A percentile compares a stretch with the other conserved stretches of the same genome.
Conservation (phyloP, 2,113 vertebrate genomes). For the Tiliqua scincoides region DNA sequence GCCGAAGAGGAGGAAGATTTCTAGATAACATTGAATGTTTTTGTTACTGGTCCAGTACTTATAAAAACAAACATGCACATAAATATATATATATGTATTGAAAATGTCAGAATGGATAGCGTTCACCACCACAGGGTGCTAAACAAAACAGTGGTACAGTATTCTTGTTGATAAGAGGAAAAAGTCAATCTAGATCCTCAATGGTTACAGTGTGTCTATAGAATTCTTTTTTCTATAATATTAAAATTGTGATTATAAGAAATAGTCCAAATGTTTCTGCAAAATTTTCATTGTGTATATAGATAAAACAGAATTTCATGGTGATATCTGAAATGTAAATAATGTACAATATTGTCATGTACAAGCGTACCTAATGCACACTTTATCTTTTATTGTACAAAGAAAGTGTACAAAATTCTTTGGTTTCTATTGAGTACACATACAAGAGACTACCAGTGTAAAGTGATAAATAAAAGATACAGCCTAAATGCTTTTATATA, state of each 20-base stretch:
- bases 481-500: conserved; percentile 97
- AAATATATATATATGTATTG: conserved; percentile 69
- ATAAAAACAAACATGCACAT: conserved; percentile 72
- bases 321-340: conserved; percentile 97
- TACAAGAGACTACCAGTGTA: conserved; percentile 87
- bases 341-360: conserved; percentile 98
- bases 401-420: conserved; percentile 96
- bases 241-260: conserved; percentile 93
- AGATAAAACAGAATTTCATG: conserved; percentile 97
- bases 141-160: conserved; percentile 76
- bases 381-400: conserved; percentile 99
- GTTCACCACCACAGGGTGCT: conserved; percentile 80
- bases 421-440: conserved; percentile 97
- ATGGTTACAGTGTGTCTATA: conserved; percentile 75
- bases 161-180: conserved; percentile 78
- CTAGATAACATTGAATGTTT: conserved; percentile 98
- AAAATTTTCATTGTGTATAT: conserved; percentile 99
- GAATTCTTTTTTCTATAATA: conserved; percentile 94
- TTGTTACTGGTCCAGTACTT: conserved; percentile 77
- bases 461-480: conserved; percentile 91
- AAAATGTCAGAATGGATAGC: conserved; percentile 67
- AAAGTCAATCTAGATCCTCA: conserved; percentile 83
- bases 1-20: conserved; percentile 99
- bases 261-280: conserved; percentile 99
- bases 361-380: conserved; percentile 99